Evolutionary conservation across 2,113 vertebrate species (phyloP).

Genomic region (Syrrhaptes paradoxus): DNA sequence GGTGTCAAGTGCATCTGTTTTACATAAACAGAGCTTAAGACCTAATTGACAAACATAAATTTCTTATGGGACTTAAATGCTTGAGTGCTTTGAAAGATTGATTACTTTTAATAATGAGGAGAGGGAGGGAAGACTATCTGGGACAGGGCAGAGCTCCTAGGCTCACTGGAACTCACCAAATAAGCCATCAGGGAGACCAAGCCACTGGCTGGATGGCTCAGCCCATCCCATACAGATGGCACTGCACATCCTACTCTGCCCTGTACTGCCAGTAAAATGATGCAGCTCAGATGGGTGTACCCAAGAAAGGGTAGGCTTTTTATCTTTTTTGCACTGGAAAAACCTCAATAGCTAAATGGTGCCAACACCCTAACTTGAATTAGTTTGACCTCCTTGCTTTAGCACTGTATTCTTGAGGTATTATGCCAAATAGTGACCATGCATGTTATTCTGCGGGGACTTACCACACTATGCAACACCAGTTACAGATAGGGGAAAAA

Average conservation of each 20-base stretch:
- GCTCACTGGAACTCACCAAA: background rate
- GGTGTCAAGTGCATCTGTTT: background rate
- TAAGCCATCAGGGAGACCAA: accelerated
- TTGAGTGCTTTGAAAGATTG: background rate
- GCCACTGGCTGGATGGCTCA: background rate
- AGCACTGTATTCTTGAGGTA: background rate
- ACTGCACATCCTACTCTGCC: background rate
- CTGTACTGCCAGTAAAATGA: background rate
- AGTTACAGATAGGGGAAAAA: background rate
- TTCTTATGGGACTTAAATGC: background rate
- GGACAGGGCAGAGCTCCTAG: background rate
- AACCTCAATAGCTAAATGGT: background rate
- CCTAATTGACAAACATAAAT: background rate
- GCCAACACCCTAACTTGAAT: background rate
- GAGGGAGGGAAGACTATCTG: background rate
- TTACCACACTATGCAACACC: background rate
- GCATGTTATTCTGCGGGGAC: background rate
- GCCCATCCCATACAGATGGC: background rate
- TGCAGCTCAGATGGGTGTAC: background rate
- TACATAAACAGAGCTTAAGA: background rate
- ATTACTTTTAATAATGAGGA: background rate
- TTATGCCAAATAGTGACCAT: background rate
- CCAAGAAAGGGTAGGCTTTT: background rate
- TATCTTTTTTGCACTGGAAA: background rate
- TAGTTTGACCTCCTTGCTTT: background rate